Evolutionary conservation across 2,113 vertebrate species (phyloP).

Genomic region (Gadus macrocephalus): DNA sequence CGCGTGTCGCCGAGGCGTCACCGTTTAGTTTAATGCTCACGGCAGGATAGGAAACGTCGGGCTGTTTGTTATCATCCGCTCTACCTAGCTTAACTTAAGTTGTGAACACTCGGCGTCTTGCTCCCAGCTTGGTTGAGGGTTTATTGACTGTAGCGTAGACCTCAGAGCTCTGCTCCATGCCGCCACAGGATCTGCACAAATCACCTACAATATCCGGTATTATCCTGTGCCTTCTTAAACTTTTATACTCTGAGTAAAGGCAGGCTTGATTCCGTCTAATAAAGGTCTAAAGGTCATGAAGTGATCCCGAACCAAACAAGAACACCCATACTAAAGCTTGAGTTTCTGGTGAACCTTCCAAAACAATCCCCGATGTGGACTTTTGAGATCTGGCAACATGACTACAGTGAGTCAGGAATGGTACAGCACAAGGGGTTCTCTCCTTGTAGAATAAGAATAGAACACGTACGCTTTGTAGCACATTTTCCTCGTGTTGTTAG

Average conservation of each 20-base stretch:
- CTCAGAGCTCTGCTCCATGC: conserved; percentile 41
- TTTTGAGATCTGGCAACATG: too few species aligned
- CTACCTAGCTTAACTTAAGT: conserved; percentile 36
- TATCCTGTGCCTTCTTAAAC: not conserved
- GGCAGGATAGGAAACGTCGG: conserved; percentile 51
- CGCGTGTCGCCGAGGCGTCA: conserved; percentile 57
- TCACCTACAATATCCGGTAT: conserved; percentile 15
- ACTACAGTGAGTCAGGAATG: too few species aligned
- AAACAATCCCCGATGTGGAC: too few species aligned
- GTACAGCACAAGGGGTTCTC: too few species aligned
- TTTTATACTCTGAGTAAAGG: not conserved
- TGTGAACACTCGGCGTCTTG: conserved; percentile 31
- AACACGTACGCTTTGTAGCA: too few species aligned
- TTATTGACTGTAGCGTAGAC: conserved; percentile 53
- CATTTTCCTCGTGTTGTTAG: too few species aligned
- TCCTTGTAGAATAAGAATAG: too few species aligned
- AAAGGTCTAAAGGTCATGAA: too few species aligned
- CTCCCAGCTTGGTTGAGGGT: conserved; percentile 39
- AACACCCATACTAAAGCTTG: too few species aligned
- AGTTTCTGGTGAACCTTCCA: too few species aligned
- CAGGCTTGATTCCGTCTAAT: not conserved
- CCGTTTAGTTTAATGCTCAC: conserved; percentile 46
- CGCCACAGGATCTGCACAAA: conserved; percentile 51
- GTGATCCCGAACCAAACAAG: too few species aligned
- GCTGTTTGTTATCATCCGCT: conserved; percentile 58